phyloP scores from a whole-genome alignment of 2,888 invertebrate genomes.

The Ormia ochracea region DNA sequence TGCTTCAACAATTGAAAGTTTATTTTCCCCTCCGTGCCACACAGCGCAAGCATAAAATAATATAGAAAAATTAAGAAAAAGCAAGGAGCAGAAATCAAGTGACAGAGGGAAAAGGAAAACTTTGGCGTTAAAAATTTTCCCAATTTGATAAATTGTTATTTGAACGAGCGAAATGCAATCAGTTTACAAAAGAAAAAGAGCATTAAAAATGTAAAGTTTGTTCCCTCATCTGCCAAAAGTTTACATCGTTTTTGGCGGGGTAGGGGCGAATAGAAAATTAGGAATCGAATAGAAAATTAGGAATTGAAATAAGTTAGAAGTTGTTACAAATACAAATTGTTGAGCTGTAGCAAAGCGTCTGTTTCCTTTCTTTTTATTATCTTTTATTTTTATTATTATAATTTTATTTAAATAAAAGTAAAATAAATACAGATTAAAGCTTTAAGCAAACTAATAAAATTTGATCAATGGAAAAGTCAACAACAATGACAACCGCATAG shows the following conservation, averaged over 20 bases:
- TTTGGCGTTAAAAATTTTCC: conserved; percentile 59
- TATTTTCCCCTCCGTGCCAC: conserved; percentile 17
- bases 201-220: conserved; percentile 40
- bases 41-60: conserved; percentile 19
- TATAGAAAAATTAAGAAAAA: background rate
- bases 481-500: too few species aligned
- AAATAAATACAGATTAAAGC: background rate
- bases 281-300: conserved; percentile 30
- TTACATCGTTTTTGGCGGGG: conserved; percentile 9
- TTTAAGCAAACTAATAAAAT: too few species aligned
- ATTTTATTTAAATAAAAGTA: background rate
- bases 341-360: background rate
- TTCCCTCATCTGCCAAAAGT: conserved; percentile 23
- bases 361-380: too few species aligned
- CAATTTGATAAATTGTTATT: conserved; percentile 63
- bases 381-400: too few species aligned
- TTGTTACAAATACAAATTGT: conserved; percentile 34
- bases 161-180: conserved; percentile 31
- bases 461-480: too few species aligned
- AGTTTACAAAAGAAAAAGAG: conserved; percentile 10
- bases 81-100: conserved; percentile 15
- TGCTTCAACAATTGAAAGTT: conserved; percentile 60
- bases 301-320: conserved; percentile 24
- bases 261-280: too few species aligned
- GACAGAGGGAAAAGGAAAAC: conserved; percentile 34